Conservation (phyloP, 2,888 invertebrate species). For the Caenorhabditis uteleia region DNA sequence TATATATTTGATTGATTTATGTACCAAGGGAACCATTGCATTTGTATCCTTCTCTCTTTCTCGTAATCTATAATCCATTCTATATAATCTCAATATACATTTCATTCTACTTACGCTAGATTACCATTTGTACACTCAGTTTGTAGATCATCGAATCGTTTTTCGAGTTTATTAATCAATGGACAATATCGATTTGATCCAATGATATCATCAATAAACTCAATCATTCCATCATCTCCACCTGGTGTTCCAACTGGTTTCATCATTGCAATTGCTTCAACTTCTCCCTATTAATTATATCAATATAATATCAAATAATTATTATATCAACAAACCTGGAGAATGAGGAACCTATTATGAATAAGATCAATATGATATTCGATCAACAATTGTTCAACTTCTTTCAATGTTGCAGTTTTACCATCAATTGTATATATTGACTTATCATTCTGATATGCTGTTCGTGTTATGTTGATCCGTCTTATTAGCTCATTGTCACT, state of each 20-base stretch:
- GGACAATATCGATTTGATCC: conserved; percentile 75
- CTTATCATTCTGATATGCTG: conserved; percentile 77
- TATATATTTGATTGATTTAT: too few species aligned
- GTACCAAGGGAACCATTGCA: too few species aligned
- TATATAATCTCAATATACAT: too few species aligned
- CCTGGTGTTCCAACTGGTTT: conserved; percentile 82
- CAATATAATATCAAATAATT: not conserved
- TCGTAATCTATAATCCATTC: too few species aligned
- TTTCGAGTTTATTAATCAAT: conserved; percentile 78
- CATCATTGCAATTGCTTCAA: conserved; percentile 98
- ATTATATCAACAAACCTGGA: conserved; percentile 83
- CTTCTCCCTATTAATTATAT: conserved; percentile 81
- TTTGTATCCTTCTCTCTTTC: too few species aligned
- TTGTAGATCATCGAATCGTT: conserved; percentile 79
- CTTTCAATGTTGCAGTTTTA: conserved; percentile 77
- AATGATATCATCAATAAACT: conserved; percentile 96
- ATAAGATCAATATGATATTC: conserved; percentile 89
- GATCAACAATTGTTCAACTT: conserved; percentile 81
- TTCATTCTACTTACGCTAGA: too few species aligned
- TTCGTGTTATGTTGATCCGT: conserved; percentile 84
- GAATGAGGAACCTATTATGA: conserved; percentile 93
- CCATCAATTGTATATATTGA: conserved; percentile 48
- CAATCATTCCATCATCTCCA: conserved; percentile 89
- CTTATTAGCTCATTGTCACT: conserved; percentile 77
- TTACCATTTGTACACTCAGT: too few species aligned